These are phyloP conservation scores for Indri indri DNA, from an alignment of 2,113 vertebrate species.

Conservation along the genomic window DNA sequence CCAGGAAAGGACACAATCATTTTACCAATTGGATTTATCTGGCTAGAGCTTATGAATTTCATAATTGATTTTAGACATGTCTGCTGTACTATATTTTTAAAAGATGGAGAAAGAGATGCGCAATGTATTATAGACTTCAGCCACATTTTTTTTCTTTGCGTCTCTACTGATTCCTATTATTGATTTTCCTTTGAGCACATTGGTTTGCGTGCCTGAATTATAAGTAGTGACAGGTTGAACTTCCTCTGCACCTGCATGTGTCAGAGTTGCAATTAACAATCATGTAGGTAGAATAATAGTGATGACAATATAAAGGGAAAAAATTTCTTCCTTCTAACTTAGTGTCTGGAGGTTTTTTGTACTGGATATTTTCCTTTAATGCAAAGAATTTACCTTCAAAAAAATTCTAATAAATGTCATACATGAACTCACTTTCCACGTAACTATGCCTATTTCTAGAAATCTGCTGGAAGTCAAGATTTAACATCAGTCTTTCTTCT, in stretches of 20 bases:
- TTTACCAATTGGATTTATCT: background rate
- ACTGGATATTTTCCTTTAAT: conserved; percentile 4
- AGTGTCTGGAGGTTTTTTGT: background rate
- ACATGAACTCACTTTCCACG: background rate
- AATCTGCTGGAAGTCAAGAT: background rate
- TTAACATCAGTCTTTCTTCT: background rate
- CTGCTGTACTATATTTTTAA: background rate
- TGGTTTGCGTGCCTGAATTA: background rate
- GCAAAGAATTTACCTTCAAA: background rate
- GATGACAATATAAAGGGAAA: background rate
- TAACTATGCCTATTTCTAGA: conserved; percentile 23
- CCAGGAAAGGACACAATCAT: background rate
- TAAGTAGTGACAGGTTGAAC: conserved; percentile 27
- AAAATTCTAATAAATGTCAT: background rate
- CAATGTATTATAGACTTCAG: background rate
- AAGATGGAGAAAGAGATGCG: background rate
- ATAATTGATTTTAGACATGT: background rate
- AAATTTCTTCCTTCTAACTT: background rate
- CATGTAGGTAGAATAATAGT: background rate
- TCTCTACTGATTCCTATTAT: background rate
- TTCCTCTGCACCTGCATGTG: conserved; percentile 27
- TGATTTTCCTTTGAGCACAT: conserved; percentile 27
- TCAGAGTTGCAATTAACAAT: conserved; percentile 33
- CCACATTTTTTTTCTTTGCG: conserved; percentile 2
- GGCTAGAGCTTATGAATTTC: background rate